Evolutionary conservation across 2,113 vertebrate species (phyloP).

Genomic region (Maccullochella peelii): DNA sequence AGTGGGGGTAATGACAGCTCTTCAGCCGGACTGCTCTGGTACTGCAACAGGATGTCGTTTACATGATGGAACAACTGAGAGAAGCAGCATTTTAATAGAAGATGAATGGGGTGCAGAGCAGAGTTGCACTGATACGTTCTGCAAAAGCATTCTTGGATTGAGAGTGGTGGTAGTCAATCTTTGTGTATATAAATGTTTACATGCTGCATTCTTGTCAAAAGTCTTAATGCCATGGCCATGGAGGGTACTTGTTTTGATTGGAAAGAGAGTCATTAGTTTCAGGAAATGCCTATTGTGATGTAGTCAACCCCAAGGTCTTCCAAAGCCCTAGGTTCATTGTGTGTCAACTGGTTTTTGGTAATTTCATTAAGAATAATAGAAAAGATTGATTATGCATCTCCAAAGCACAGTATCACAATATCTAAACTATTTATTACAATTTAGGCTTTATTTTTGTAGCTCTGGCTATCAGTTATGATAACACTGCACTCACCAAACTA

Average conservation of each 20-base stretch:
- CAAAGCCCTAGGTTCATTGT: neutral
- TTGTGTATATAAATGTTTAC: neutral
- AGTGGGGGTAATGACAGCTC: constrained; percentile 26
- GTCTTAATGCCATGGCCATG: neutral
- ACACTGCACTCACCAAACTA: neutral
- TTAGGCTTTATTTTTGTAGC: neutral
- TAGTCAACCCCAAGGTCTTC: neutral
- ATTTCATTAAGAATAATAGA: neutral
- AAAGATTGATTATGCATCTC: neutral
- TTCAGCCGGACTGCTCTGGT: neutral
- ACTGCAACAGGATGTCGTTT: neutral
- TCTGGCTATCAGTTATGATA: neutral
- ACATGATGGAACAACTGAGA: constrained; percentile 36
- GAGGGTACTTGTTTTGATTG: neutral
- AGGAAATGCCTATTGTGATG: neutral
- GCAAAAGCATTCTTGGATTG: neutral
- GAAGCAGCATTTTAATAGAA: constrained; percentile 15
- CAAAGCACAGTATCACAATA: neutral
- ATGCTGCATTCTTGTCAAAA: neutral
- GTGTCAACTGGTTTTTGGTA: neutral
- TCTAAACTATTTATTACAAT: neutral
- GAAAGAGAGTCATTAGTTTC: neutral
- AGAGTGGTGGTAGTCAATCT: neutral
- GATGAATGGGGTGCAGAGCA: neutral
- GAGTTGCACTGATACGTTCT: too few relatives aligned